Base-by-base conservation (phyloP, 2,888 invertebrate species). In the Ormia ochracea region DNA sequence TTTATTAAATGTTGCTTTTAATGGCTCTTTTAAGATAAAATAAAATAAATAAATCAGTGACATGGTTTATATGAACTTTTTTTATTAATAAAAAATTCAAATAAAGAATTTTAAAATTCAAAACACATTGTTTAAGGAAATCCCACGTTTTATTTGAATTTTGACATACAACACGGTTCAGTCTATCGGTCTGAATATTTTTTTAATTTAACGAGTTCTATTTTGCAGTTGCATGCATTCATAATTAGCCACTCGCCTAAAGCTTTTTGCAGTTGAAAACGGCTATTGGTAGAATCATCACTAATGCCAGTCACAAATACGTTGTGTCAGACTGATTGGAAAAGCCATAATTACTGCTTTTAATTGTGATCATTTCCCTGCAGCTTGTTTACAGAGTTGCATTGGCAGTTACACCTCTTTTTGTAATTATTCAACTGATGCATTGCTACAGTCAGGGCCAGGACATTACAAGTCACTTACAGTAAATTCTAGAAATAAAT, bases 131-230 rank as follows among this genome's bases (percentile, higher is more conserved):
- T 59, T 33, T 68, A 58, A 82, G 83, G 76, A 83, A 82, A 82
- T 83, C 82, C 83, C 82, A 83, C 83, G 81, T 80, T 76, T 70
- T 33, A 28, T 43, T 52, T n/a, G n/a, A 36, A 48, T 63, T 38
- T 59, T 56, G 45, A 56, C 26, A 59, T 38, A 41, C 58, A 38
- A 31, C 59, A 50, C 38, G 7, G 41, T 41, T 36, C 17, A 4
- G 33, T 10, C 19, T 26, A 2, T 50, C n/a, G 59, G 26, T 0
- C 10, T 48, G 48, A 58, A 58, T 69, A 68, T 68, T 56, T 58
- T 6, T 68, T 58, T 43, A 12, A 68, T 45, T 56, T 56, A 33
- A 45, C 31, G 21, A 21, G 14, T 68, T 54, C 41, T 10, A 7
- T 69, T 36, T 48, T 45, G 2, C 19, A 10, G 6, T 14, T 31